Base-by-base conservation (phyloP, 53 echinoderm and acorn worm genomes). In the Astropecten irregularis region DNA sequence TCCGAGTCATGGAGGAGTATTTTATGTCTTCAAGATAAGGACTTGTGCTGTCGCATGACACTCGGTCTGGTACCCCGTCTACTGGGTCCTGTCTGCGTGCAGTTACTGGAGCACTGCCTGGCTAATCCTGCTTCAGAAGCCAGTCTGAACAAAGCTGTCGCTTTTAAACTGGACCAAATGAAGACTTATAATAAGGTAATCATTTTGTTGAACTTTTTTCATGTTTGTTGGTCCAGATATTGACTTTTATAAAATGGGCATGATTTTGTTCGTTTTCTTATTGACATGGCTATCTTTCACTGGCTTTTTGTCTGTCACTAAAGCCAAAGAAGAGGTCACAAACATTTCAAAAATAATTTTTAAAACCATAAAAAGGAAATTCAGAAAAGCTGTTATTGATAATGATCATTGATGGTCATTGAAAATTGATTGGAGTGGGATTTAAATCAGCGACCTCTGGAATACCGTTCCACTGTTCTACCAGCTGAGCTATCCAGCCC, bases 141-240 rank as follows among this genome's bases (percentile, higher is more conserved):
- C 31, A 66, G 52, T 40, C 40, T 88, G 18, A 40, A 60, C 9
- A 48, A 84, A 56, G 83, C 84, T 47, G 69, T 90, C 11, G 16
- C 53, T 52, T 48, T 69, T 39, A 86, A 90, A 54, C 44, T 93
- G 46, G 66, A 85, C 20, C 85, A 94, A 64, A 89, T 96, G 84
- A 93, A 87, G 28, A 85, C 94, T 9, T 96, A 96, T 49, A 86
- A 82, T 35, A 91, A 92, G 92, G 97, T 96, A 63, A 39, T 46
- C 9, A n/a, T 52, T 37, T 65, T 42, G n/a, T n/a, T n/a, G n/a
- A n/a, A n/a, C 53, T 49, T 42, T 71, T 20, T 3, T 49, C 15
- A 46, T 48, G 16, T 8, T n/a, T n/a, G n/a, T n/a, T n/a, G n/a
- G n/a, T n/a, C n/a, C n/a, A n/a, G n/a, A n/a, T n/a, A n/a, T n/a